These are phyloP conservation scores for Neodiprion virginianus DNA, from an alignment of 1,140 invertebrate species.

Conservation along the genomic window DNA sequence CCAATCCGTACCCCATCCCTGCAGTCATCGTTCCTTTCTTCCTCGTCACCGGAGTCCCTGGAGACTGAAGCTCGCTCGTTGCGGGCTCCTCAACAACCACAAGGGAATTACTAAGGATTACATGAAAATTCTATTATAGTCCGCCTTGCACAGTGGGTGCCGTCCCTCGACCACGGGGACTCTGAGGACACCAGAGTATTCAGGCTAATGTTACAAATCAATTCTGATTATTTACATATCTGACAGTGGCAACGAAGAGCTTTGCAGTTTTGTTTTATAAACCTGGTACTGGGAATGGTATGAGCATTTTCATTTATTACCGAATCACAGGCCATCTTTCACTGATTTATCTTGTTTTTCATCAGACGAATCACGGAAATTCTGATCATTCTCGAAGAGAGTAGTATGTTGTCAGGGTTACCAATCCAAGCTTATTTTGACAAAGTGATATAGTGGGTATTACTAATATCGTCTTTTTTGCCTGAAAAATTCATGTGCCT, in stretches of 20 bases:
- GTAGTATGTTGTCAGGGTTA: too few species aligned
- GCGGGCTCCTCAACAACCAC: constrained; percentile 45
- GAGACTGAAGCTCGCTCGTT: constrained; percentile 25
- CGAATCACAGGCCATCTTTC: too few species aligned
- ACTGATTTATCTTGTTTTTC: too few species aligned
- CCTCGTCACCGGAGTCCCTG: constrained; percentile 17
- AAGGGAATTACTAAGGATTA: constrained; percentile 61
- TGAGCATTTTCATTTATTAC: too few species aligned
- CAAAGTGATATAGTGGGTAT: too few species aligned
- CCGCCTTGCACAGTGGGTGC: constrained; percentile 40
- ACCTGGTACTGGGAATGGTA: too few species aligned
- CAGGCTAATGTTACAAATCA: constrained; percentile 39
- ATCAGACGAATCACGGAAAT: too few species aligned
- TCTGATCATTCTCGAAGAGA: too few species aligned
- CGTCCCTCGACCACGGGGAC: constrained; percentile 27
- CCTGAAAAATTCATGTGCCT: too few species aligned
- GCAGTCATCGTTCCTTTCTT: not conserved
- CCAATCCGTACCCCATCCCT: not conserved
- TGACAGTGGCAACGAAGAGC: constrained; percentile 5
- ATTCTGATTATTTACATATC: constrained; percentile 26
- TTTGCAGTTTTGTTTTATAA: not conserved
- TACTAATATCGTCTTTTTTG: too few species aligned
- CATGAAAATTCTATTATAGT: constrained; percentile 63
- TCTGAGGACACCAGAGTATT: constrained; percentile 6
- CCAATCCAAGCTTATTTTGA: too few species aligned